phyloP scores from a whole-genome alignment of 2,113 vertebrate species.

The Otocyon megalotis region DNA sequence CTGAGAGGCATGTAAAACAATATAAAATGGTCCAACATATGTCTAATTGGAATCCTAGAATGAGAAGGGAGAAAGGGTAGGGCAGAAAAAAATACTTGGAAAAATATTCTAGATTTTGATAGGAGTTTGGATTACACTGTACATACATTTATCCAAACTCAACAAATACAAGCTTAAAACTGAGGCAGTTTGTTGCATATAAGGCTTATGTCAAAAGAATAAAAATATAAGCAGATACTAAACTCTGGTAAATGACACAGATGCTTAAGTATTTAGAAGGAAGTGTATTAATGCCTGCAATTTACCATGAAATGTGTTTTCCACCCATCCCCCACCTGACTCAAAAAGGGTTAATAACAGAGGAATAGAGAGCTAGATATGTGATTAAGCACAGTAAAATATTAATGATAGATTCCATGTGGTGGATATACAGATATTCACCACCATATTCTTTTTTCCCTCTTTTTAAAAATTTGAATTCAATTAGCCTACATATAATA shows the following conservation, averaged over 20 bases:
- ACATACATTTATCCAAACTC: neutral
- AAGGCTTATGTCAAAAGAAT: constrained; percentile 43
- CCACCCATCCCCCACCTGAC: too few relatives aligned
- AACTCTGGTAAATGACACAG: constrained; percentile 41
- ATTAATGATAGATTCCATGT: neutral
- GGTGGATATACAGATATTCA: neutral
- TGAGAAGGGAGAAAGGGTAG: neutral
- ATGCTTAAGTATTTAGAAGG: neutral
- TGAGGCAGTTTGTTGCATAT: neutral
- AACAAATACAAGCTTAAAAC: constrained; percentile 60
- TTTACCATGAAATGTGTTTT: constrained; percentile 23
- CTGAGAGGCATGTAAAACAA: neutral
- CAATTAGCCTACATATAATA: too few relatives aligned
- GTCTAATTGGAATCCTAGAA: neutral
- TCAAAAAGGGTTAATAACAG: neutral
- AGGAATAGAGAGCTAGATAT: neutral
- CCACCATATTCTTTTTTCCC: neutral
- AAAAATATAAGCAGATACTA: neutral
- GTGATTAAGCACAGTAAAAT: neutral
- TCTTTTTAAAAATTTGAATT: too few relatives aligned
- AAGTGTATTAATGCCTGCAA: neutral
- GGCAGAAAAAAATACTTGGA: constrained; percentile 10
- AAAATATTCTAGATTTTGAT: constrained; percentile 31
- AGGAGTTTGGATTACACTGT: constrained; percentile 17
- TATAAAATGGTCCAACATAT: neutral